Evolutionary conservation across 2,888 invertebrate genomes (phyloP), one percentile per base, ranked within the genome.

Genomic region (Cephus spinipes): DNA sequence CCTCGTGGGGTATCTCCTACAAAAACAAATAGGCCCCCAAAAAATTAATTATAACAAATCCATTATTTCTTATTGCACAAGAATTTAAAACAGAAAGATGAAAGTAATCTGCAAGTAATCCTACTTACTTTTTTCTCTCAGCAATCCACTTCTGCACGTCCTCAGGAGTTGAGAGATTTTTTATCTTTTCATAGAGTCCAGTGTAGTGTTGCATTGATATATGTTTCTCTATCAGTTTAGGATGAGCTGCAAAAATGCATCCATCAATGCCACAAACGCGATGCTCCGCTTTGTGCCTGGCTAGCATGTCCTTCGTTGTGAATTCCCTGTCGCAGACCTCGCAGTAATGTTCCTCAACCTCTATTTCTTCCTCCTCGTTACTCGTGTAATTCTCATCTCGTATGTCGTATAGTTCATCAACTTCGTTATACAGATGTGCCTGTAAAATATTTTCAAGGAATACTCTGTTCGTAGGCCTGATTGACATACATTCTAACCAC

Each of bases 271-370:
- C 95, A 89, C 98, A 98, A 90, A 94, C 93, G 91, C 94, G 94
- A 92, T 98, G 98, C 85, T 95, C 94, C n/a, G 92, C 92, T 82
- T 94, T 92, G 90, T 98, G 98, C 74, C 93, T 93, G 74, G 94
- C 92, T 79, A 96, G 94, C 79, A 94, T 92, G 34, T 94, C 93
- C 76, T 92, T 87, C 0, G 93, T 93, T 76, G 92, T 91, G 90
- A 97, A 96, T 15, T 95, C 94, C 88, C 95, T 93, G 86, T 97
- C 97, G 91, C 98, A 98, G n/a, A 95, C 93, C 88, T 96, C 96
- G 92, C 97, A 97, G 91, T 93, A 94, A 87, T 93, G 92, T 34
- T 85, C 80, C 36, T 84, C 83, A 33, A 85, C 84, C 69, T 69
- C 80, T 73, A 76, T 79, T 68, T 80, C 74, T 40, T 83, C 81